Evolutionary conservation across 2,888 invertebrate species (phyloP).

Genomic region (Mamestra brassicae): DNA sequence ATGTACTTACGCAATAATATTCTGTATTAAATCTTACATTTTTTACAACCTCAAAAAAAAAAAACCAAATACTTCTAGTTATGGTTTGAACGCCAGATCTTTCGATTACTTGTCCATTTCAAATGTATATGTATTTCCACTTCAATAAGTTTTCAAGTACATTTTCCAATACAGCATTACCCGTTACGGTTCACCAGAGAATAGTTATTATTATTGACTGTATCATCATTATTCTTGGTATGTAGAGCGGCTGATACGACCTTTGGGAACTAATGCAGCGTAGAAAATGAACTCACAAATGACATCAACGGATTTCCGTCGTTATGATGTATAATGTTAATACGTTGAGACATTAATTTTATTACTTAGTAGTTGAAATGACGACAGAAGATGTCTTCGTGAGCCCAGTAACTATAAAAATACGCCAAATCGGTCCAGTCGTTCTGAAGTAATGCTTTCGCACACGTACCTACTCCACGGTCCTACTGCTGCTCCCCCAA

Average conservation of each 20-base stretch:
- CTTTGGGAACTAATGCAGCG: constrained; percentile 56
- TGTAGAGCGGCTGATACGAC: constrained; percentile 29
- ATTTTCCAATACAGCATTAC: constrained; percentile 1
- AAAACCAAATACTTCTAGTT: too few relatives aligned
- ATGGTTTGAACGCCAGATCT: too few relatives aligned
- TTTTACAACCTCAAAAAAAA: too few relatives aligned
- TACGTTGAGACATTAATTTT: neutral
- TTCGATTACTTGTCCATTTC: too few relatives aligned
- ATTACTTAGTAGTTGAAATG: neutral
- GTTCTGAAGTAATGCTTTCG: too few relatives aligned
- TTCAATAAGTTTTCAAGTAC: constrained; percentile 37
- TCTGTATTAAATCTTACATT: too few relatives aligned
- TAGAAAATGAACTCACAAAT: constrained; percentile 62
- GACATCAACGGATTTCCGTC: constrained; percentile 45
- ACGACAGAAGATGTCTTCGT: too few relatives aligned
- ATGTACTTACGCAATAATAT: too few relatives aligned
- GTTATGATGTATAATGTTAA: constrained; percentile 17
- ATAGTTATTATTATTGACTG: constrained; percentile 29
- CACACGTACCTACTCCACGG: too few relatives aligned
- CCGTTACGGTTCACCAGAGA: constrained; percentile 31
- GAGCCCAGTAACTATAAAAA: too few relatives aligned
- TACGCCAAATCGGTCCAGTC: too few relatives aligned
- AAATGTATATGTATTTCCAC: constrained; percentile 1
- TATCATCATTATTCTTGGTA: constrained; percentile 39
- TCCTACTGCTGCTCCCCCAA: too few relatives aligned